A percentile compares a stretch with the other conserved stretches of the same genome.
Conservation (phyloP, 2,113 vertebrate genomes). For the Actenoides hombroni region DNA sequence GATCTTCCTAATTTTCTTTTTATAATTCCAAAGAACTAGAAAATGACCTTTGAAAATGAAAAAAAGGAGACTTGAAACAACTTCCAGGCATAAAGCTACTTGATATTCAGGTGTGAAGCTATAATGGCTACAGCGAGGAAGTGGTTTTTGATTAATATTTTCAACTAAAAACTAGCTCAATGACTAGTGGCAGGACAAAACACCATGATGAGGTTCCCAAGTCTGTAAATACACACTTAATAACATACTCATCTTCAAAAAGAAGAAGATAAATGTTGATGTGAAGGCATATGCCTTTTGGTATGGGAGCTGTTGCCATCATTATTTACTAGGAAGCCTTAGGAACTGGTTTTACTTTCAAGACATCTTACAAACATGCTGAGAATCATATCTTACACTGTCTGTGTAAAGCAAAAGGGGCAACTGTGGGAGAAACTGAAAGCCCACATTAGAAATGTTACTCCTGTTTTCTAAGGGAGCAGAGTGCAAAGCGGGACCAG, state of each 20-base stretch:
- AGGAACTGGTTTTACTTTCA: background rate
- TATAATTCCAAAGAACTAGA: background rate
- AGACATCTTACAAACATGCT: background rate
- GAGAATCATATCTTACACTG: background rate
- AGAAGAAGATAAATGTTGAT: background rate
- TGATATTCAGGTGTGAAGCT: background rate
- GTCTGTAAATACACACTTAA: background rate
- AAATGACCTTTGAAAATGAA: background rate
- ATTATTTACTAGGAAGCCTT: background rate
- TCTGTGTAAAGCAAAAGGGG: background rate
- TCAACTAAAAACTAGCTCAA: background rate
- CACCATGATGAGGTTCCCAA: background rate
- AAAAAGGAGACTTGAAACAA: background rate
- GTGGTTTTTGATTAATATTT: background rate
- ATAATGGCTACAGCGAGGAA: background rate
- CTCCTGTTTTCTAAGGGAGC: background rate
- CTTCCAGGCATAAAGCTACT: background rate
- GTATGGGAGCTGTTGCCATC: background rate
- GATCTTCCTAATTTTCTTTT: background rate
- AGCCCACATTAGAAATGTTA: background rate
- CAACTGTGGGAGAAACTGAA: background rate
- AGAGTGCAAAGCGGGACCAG: rapidly evolving
- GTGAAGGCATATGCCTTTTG: background rate
- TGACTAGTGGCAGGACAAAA: background rate
- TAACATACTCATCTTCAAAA: background rate